Percentiles rank a stretch among this genome's conserved stretches.
These are phyloP conservation scores for Momotus momota DNA, from an alignment of 2,797 vertebrate genomes.

Conservation along the genomic window DNA sequence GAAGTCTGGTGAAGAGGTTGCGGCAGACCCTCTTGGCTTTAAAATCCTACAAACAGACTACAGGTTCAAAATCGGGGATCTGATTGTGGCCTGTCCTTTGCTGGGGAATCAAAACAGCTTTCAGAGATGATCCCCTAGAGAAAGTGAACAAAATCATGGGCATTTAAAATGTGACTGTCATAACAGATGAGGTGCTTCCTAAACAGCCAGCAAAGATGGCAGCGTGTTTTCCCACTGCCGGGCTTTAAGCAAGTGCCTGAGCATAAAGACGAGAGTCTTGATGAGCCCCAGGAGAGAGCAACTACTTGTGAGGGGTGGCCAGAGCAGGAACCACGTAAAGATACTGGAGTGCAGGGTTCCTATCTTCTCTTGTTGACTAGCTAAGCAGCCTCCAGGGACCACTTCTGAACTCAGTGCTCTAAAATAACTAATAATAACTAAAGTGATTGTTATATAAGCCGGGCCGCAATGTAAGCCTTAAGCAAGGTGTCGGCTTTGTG, in stretches of 20 bases:
- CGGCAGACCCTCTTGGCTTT: background rate
- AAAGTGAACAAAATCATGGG: background rate
- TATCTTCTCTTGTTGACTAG: background rate
- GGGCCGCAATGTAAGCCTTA: background rate
- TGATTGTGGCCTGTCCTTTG: background rate
- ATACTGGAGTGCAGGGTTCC: background rate
- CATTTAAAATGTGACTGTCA: background rate
- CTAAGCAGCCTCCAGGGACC: background rate
- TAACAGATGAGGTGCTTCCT: background rate
- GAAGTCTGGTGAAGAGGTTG: background rate
- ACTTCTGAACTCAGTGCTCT: background rate
- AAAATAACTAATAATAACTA: background rate
- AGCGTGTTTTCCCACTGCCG: fast-evolving
- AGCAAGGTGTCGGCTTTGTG: background rate
- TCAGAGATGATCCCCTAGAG: background rate
- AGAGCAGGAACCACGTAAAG: background rate
- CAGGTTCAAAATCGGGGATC: background rate
- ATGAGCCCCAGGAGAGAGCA: fast-evolving
- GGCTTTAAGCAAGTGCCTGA: background rate
- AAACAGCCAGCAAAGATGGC: background rate
- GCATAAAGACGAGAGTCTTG: background rate
- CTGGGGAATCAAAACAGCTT: background rate
- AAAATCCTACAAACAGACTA: background rate
- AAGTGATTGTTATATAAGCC: background rate
- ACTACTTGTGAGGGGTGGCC: background rate